Base-by-base conservation (phyloP, 2,797 vertebrate species). In the Cyclura pinguis region DNA sequence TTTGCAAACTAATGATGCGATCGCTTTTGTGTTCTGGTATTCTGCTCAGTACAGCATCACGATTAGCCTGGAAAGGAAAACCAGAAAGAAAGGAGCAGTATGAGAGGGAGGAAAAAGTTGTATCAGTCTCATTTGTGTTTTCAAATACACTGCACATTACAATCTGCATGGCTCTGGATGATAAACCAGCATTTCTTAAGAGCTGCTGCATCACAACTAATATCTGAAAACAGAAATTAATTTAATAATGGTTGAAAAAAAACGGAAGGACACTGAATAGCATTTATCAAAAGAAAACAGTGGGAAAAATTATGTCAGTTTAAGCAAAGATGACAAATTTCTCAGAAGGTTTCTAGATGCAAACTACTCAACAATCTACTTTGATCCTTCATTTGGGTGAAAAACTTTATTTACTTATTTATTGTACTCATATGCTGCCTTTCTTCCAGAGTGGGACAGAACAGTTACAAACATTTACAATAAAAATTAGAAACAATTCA, bases 11-110 rank as follows among this genome's bases (percentile, higher is more conserved):
- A 97, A 99, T 99, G 96, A 99, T 98, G 0, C 99, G 98, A 90
- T 99, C 99, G 0, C 98, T 98, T 96, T 98, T 99, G 97, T 99
- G 99, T 90, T 99, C 99, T 0, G 99, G 99, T 87, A 99, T 99
- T 93, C 99, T 97, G 98, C 99, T 99, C 93, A 99, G 97, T 24
- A 99, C 99, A 0, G 99, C 99, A 0, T 99, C 99, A 10, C 99
- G 98, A 95, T 99, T 98, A 92, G 98, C 98, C 98, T 98, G 89
- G 57, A 94, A 96, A 14, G 87, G 2, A 95, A 77, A 83, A 92
- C 1, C 16, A 89, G 52, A 86, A 74, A 13, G 6, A 22, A 57
- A 55, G 20, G 12, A 55, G 16, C 32, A 24, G 9, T 13, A 85
- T 52, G 52, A 6, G 24, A 84, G 5, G 83, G 20, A 2, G 50